phyloP scores from a whole-genome alignment of 2,797 vertebrate genomes.

The Muscicapa striata region DNA sequence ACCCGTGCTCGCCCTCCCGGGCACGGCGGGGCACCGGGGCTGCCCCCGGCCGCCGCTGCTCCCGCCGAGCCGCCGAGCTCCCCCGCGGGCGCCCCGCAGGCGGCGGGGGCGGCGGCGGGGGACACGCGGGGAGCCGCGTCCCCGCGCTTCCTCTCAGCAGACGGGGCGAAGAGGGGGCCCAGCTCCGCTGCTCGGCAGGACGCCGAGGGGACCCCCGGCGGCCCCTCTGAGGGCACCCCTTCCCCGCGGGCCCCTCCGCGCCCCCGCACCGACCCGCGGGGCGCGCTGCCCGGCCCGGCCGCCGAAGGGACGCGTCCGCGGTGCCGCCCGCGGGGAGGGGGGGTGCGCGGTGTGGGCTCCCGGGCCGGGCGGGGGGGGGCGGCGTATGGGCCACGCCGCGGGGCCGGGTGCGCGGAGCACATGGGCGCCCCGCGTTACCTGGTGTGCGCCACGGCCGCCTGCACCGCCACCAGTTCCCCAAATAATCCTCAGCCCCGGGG shows the following conservation, averaged over 20 bases:
- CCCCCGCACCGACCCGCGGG: background rate
- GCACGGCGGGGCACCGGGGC: background rate
- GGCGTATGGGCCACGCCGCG: background rate
- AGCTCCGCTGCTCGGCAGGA: too few relatives aligned
- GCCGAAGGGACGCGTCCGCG: background rate
- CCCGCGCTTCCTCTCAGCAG: too few relatives aligned
- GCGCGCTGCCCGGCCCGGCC: background rate
- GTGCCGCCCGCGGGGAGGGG: background rate
- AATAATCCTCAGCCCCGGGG: background rate
- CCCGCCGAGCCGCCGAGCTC: background rate
- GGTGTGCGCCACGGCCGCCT: constrained; percentile 43
- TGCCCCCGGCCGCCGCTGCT: background rate
- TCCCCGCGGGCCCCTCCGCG: background rate
- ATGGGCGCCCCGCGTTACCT: constrained; percentile 62
- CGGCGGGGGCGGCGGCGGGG: background rate
- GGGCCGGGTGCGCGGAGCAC: too few relatives aligned
- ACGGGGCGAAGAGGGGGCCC: too few relatives aligned
- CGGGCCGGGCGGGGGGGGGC: background rate
- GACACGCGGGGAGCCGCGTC: too few relatives aligned
- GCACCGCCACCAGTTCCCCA: constrained; percentile 14
- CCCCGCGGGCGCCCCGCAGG: background rate
- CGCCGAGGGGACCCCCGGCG: background rate
- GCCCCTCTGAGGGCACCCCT: background rate
- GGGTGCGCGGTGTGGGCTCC: background rate
- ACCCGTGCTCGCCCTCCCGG: background rate